A percentile compares a stretch with the other conserved stretches of the same genome.
Evolutionary conservation across 2,888 invertebrate species (phyloP).

Genomic region (Sinelater perroti): DNA sequence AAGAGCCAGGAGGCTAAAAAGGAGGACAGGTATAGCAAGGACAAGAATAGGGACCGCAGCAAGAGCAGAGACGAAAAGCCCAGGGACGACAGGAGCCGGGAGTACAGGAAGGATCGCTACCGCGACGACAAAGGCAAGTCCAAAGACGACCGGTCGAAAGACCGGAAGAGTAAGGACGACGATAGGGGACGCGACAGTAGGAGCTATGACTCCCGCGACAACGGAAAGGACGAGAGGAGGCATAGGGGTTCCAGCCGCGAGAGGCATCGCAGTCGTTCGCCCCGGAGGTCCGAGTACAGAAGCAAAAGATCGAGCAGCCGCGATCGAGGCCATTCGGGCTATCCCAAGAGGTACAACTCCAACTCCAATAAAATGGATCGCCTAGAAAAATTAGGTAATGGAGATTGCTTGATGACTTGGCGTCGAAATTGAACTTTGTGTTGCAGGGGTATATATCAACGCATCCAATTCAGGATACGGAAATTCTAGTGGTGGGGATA

Average conservation of each 20-base stretch:
- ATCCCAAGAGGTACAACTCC: constrained; percentile 61
- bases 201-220: constrained; percentile 31
- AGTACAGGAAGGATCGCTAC: constrained; percentile 30
- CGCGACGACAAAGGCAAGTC: constrained; percentile 23
- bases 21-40: constrained; percentile 27
- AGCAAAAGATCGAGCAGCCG: constrained; percentile 51
- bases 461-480: constrained; percentile 53
- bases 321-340: constrained; percentile 45
- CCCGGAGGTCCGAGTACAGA: constrained; percentile 44
- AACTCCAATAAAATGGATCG: constrained; percentile 61
- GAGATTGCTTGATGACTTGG: not conserved
- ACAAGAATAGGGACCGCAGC: constrained; percentile 15
- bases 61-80: constrained; percentile 24
- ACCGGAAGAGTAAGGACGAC: constrained; percentile 16
- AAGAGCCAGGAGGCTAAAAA: constrained; percentile 24
- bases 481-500: constrained; percentile 60
- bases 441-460: constrained; percentile 49
- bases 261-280: constrained; percentile 46
- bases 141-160: constrained; percentile 30
- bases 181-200: constrained; percentile 33
- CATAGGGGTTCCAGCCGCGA: constrained; percentile 45
- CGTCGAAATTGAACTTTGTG: no score
- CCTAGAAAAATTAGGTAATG: constrained; percentile 61
- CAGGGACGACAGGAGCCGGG: constrained; percentile 33
- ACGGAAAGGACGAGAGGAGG: constrained; percentile 27